phyloP scores from a whole-genome alignment of 2,113 vertebrate genomes.

The Erythrocebus patas region DNA sequence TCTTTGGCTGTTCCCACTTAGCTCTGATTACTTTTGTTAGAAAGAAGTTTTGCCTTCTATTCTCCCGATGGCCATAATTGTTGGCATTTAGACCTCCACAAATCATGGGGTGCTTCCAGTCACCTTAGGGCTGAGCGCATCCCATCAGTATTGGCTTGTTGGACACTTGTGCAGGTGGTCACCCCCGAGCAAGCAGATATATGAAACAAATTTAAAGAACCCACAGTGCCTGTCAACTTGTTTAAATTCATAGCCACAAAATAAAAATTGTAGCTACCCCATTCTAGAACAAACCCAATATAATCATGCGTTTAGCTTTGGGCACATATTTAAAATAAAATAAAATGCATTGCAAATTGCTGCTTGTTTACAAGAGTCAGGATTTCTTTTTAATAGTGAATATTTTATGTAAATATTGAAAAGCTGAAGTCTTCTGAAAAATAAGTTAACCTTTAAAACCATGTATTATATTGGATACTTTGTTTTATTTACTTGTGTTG shows the following conservation, averaged over 20 bases:
- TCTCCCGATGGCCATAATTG: fast-evolving
- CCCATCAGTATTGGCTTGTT: background rate
- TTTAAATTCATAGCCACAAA: background rate
- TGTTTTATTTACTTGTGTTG: conserved; percentile 16
- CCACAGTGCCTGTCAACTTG: background rate
- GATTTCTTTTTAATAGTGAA: background rate
- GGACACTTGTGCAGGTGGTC: fast-evolving
- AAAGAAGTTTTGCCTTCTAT: background rate
- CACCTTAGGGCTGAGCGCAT: fast-evolving
- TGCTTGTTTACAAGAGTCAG: background rate
- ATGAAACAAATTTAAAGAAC: background rate
- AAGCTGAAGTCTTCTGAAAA: background rate
- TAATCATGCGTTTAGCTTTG: background rate
- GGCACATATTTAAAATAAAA: background rate
- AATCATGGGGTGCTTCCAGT: fast-evolving
- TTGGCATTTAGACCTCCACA: background rate
- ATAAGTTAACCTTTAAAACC: background rate
- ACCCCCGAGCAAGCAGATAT: background rate
- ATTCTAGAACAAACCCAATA: background rate
- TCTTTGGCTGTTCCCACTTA: background rate
- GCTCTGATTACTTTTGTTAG: background rate
- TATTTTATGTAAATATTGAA: background rate
- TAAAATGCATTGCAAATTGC: background rate
- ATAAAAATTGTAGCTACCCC: background rate
- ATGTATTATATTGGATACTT: background rate